phyloP scores from a whole-genome alignment of 2,797 vertebrate genomes.

The Trachurus trachurus region DNA sequence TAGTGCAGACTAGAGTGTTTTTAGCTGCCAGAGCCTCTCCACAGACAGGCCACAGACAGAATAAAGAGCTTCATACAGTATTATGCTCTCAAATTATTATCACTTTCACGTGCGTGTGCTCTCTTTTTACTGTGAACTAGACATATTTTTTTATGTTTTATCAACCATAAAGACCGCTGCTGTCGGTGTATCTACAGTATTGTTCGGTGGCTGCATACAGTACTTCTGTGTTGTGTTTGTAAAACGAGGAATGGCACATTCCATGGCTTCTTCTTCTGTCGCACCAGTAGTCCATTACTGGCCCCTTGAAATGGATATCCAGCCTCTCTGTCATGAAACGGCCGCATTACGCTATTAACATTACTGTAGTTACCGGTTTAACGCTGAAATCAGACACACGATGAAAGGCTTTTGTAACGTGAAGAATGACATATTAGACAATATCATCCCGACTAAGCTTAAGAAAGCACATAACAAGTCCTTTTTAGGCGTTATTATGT shows the following conservation, averaged over 20 bases:
- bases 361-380: conserved; percentile 68
- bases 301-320: conserved; percentile 75
- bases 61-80: not conserved
- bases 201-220: conserved; percentile 33
- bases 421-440: conserved; percentile 57
- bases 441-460: conserved; percentile 43
- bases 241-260: conserved; percentile 68
- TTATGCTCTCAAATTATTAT: conserved; percentile 17
- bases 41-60: conserved; percentile 6
- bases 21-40: conserved; percentile 29
- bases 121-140: conserved; percentile 18
- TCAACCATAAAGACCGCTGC: conserved; percentile 30
- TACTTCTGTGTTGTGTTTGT: conserved; percentile 53
- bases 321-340: conserved; percentile 60
- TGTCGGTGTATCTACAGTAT: conserved; percentile 27
- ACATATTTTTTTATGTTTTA: conserved; percentile 41
- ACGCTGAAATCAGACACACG: conserved; percentile 72
- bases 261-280: conserved; percentile 54
- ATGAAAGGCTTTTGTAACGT: conserved; percentile 69
- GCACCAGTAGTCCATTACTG: conserved; percentile 69
- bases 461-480: conserved; percentile 48
- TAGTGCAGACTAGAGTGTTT: conserved; percentile 5
- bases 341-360: conserved; percentile 65
- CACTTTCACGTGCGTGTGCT: conserved; percentile 2
- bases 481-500: conserved; percentile 63